Evolutionary conservation across 2,113 vertebrate genomes (phyloP).

Genomic region (Climacteris rufus): DNA sequence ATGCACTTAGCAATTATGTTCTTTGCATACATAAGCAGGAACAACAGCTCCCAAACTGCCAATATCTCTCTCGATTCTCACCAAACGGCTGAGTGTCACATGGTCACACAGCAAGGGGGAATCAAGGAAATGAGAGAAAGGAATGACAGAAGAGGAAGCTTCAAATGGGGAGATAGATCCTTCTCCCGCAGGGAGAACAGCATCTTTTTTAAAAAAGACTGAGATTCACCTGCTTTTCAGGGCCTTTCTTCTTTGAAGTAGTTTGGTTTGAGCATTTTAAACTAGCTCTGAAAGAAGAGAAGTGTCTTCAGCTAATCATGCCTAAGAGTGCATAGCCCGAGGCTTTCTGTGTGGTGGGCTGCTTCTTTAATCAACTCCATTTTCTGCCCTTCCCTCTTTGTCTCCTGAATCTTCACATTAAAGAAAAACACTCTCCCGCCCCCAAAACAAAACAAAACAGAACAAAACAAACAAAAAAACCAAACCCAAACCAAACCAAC

Average conservation of each 20-base stretch:
- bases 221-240: neutral
- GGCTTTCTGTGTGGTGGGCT: neutral
- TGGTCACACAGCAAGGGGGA: conserved; percentile 57
- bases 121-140: conserved; percentile 52
- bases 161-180: conserved; percentile 30
- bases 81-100: conserved; percentile 63
- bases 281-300: neutral
- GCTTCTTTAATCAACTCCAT: neutral
- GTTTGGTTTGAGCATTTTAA: neutral
- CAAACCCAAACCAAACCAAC: neutral
- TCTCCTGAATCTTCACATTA: neutral
- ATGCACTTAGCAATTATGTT: conserved; percentile 75
- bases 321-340: neutral
- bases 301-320: neutral
- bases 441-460: no score
- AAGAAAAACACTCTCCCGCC: neutral
- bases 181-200: neutral
- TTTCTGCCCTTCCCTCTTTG: neutral
- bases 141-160: conserved; percentile 55
- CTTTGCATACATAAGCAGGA: conserved; percentile 76
- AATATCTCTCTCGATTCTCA: conserved; percentile 68
- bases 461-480: no score
- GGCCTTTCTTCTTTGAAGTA: neutral
- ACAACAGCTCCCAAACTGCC: conserved; percentile 74
- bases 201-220: neutral